Evolutionary conservation across 2,888 invertebrate species (phyloP), one percentile per base, ranked within the genome.

Genomic region (Blomia tropicalis): DNA sequence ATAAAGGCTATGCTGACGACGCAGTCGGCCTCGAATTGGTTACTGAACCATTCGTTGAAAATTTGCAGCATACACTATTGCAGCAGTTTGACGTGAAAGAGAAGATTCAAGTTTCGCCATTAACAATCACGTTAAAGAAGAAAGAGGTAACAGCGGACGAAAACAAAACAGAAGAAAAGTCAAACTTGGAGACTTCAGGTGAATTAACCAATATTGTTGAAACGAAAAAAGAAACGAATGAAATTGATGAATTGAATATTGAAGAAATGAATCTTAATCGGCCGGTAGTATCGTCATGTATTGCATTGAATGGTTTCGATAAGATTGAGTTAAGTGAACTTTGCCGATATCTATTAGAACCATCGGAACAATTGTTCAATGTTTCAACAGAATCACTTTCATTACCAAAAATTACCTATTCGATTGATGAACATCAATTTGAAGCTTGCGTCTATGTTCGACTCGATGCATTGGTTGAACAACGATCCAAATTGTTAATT

Each of bases 21-120:
- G 78, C 76, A 66, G 73, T 75, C 22, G 79, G 78, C 4, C 69
- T 77, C 47, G 78, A 79, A 68, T 66, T 73, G 17, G 75, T 72
- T 7, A 73, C 74, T 30, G 79, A 79, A 65, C 78, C 79, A 1
- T 79, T 79, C 78, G 73, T 78, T 47, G 75, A 76, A 63, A 72
- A 72, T 65, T 66, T 78, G 22, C 74, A 72, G 69, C 69, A 71
- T 43, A 71, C 73, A 7, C 63, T 77, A 7, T 70, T 60, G 23
- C 25, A 60, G n/a, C 60, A 56, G n/a, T 63, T 60, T 19, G 43
- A 60, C 29, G 36, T 36, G 7, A 36, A 17, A 11, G 36, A 36
- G 17, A 17, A 17, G 7, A 36, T 36, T 36, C 7, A 7, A 7
- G 36, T 36, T 17, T 36, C 36, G 7, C 7, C 17, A 11, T 7